Base-by-base conservation (phyloP, 35 echinoderm and acorn worm species). In the Stichopus chloronotus region DNA sequence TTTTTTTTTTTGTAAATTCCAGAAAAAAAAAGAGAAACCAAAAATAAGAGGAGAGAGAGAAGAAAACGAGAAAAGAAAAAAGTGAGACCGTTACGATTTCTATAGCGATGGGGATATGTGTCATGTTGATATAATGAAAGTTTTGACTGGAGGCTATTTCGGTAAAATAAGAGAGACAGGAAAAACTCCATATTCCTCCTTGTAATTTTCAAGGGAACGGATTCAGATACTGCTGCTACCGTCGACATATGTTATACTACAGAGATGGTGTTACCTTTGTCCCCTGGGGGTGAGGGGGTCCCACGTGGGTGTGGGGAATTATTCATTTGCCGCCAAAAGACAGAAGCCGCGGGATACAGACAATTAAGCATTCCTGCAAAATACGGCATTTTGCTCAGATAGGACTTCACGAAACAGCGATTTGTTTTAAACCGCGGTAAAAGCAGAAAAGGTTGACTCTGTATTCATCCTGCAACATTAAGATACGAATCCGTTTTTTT, bases 61-160 rank as follows among this genome's bases (percentile, higher is more conserved):
- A 22, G 22, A 65, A 65, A 65, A 65, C 10, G 17, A 5, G 9
- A 65, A 65, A 65, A 65, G 61, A 65, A 65, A 65, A 65, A 65
- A 65, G 19, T 10, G 69, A n/a, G 69, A 19, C 69, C 69, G 69
- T 74, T 85, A 58, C 16, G 54, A 85, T 85, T 85, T 85, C 82
- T 85, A 58, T 58, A 58, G 82, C 54, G 82, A 85, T 85, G 55
- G 82, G 58, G 82, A 85, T 85, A 59, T 85, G 82, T 85, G 82
- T 82, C 79, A 82, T 82, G 79, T 82, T 82, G 79, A 85, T 85
- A 85, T 85, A 85, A 85, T 85, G 82, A 85, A 85, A 85, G 54
- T 85, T 85, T 85, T 85, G 13, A 58, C 82, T 85, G 13, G 10
- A 57, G 82, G 82, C 82, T n/a, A 85, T 85, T 6, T 85, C 57